Conservation (phyloP, 92 coral and sea anemone genomes). For the Umimayanthus chanpuru region DNA sequence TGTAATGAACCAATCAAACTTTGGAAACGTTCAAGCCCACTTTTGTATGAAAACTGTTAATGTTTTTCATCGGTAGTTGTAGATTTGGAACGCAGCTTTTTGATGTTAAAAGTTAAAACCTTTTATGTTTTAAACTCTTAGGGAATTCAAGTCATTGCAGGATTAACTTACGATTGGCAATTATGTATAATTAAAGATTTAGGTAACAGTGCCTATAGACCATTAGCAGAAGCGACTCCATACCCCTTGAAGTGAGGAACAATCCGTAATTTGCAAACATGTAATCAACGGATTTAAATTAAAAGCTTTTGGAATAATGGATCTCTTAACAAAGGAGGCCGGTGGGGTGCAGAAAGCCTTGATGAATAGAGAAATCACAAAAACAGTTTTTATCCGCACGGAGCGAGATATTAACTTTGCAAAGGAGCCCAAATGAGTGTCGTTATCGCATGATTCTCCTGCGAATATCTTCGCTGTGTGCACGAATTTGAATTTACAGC, state of each 20-base stretch:
- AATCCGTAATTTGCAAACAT: not conserved
- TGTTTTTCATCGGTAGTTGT: not conserved
- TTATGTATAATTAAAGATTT: no score
- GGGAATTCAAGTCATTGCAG: not conserved
- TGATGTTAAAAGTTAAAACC: no score
- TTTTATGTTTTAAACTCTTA: not conserved
- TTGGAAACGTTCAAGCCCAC: not conserved
- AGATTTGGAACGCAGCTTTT: not conserved
- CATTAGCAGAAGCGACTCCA: not conserved
- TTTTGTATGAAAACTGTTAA: no score
- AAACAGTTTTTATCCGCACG: not conserved
- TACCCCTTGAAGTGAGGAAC: not conserved
- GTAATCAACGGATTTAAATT: slow-evolving; percentile 13
- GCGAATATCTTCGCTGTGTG: not conserved
- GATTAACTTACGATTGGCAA: not conserved
- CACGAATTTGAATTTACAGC: not conserved
- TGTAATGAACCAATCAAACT: not conserved
- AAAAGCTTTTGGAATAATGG: not conserved
- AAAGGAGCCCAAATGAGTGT: not conserved
- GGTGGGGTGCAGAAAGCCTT: not conserved
- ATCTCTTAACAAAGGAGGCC: not conserved
- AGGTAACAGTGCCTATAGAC: not conserved
- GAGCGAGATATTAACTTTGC: not conserved
- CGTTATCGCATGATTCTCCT: not conserved
- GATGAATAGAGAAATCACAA: not conserved